Base-by-base conservation (phyloP, 2,888 invertebrate genomes). In the Torymus texanus region DNA sequence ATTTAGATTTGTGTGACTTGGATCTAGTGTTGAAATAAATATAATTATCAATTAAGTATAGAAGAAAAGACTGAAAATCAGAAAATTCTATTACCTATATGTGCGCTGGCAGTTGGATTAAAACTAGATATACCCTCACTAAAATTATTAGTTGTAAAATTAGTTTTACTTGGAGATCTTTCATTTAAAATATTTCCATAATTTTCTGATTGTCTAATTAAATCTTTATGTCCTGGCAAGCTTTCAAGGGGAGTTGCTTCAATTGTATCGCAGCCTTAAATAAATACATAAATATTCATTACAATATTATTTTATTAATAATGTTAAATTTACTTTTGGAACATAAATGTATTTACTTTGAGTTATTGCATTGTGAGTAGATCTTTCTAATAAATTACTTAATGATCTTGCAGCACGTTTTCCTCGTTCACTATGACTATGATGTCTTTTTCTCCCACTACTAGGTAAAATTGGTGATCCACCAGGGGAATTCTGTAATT, bases 201-300 rank as follows among this genome's bases (percentile, higher is more conserved):
- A 62, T 58, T 81, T 75, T 77, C 77, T 18, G 55, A 58, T 77
- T 67, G 58, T 76, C 83, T 84, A 70, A 70, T 73, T 12, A 79
- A 83, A 10, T 75, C 56, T 41, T 81, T 82, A 68, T 86, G 82
- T 55, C 86, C 87, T 16, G 89, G 90, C 79, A 90, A 84, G 82
- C 86, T 88, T 83, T 89, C 88, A 50, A 88, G 80, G 0, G 86
- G 87, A 13, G 89, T 90, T 50, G 89, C 85, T 81, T 90, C 89
- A 50, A 85, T 76, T 14, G 83, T 85, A 63, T 86, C 83, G 41
- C 82, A 84, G 78, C 78, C 83, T 82, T 76, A 71, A 82, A 77
- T 63, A 75, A 56, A 62, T 72, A 58, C 61, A 80, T 61, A 11
- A 63, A 16, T 53, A 66, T 21, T 41, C 24, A 59, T 58, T 16